Base-by-base conservation (phyloP, 2,888 invertebrate genomes). In the Zele albiditarsus region DNA sequence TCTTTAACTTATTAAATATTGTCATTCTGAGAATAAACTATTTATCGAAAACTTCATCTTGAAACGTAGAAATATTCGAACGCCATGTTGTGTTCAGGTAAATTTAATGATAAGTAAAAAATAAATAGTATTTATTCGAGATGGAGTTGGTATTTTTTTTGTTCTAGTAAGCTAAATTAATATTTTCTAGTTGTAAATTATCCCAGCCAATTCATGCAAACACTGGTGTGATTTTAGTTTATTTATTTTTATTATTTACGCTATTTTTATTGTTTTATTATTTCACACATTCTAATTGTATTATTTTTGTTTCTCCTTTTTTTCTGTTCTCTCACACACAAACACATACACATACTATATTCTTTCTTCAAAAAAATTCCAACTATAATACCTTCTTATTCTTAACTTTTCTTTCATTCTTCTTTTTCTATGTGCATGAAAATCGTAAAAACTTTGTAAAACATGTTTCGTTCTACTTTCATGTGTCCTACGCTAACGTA, bases 401-500 rank as follows among this genome's bases (percentile, higher is more conserved):
- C 75, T 71, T 70, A 74, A 79, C 76, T 75, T 69, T 72, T 78
- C 65, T 75, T 72, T 70, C 73, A 75, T 72, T 57, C n/a, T 79
- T 73, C 72, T 71, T 72, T 67, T 67, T 68, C 31, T 73, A 77
- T 28, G 74, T 72, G 75, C 75, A 71, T 73, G 57, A 73, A 71
- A 33, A 77, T 33, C 38, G 42, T 57, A 71, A 75, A 71, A 75
- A 74, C 69, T 68, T 72, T 33, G 57, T 79, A 73, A 71, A 33
- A 75, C 57, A 66, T 70, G 72, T 72, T 73, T 57, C 76, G 20
- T 28, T 69, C 73, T 66, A 63, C 20, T 53, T 20, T 67, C 63
- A 49, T 67, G 63, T 81, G 77, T 76, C 70, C 82, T 84, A 84
- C 83, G 83, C 71, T 79, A 74, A 76, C 79, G 78, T 77, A 74